A percentile compares a stretch with the other conserved stretches of the same genome.
Conservation (phyloP, 2,888 invertebrate species). For the Napeogenes inachia region DNA sequence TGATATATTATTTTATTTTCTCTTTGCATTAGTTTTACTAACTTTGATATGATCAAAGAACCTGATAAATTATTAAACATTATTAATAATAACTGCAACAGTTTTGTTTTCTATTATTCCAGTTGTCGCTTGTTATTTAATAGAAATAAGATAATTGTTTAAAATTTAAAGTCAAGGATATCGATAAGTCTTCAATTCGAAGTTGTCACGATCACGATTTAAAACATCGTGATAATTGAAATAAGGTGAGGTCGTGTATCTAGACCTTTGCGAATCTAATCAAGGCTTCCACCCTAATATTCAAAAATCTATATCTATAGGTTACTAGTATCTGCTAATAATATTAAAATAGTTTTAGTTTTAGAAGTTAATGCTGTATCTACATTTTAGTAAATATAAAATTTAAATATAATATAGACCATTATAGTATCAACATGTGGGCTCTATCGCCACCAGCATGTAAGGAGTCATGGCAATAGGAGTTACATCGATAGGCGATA, state of each 20-base stretch:
- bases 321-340: too few relatives aligned
- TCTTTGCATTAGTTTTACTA: constrained; percentile 8
- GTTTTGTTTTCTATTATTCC: constrained; percentile 31
- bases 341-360: not conserved
- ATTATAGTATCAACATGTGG: constrained; percentile 23
- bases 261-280: constrained; percentile 39
- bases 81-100: constrained; percentile 14
- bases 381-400: not conserved
- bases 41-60: not conserved
- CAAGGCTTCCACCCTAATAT: constrained; percentile 17
- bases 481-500: constrained; percentile 34
- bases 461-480: constrained; percentile 16
- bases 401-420: constrained; percentile 3
- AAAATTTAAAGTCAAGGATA: constrained; percentile 67
- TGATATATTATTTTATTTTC: constrained; percentile 4
- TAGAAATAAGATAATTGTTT: constrained; percentile 44
- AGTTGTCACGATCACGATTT: constrained; percentile 67
- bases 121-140: constrained; percentile 28
- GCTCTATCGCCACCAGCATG: constrained; percentile 29
- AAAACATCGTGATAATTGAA: constrained; percentile 42
- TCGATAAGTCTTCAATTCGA: constrained; percentile 55
- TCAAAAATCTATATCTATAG: not conserved
- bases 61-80: too few relatives aligned
- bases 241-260: constrained; percentile 48
- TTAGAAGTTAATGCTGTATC: not conserved